phyloP scores from a whole-genome alignment of 2,797 vertebrate species.

The Naso thynnoides region DNA sequence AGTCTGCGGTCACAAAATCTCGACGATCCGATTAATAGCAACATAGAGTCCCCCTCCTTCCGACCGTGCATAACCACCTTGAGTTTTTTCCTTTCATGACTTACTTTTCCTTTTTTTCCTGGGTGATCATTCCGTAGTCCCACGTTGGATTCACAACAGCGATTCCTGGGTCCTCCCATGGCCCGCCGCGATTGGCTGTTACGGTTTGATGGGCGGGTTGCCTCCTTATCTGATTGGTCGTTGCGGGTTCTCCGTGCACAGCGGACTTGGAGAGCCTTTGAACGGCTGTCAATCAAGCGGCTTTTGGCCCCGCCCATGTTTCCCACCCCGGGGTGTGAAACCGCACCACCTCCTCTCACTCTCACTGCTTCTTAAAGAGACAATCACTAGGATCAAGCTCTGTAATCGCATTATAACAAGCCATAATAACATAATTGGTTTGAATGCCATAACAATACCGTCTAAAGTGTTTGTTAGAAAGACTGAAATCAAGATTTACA shows the following conservation, averaged over 20 bases:
- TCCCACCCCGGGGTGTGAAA: constrained; percentile 94
- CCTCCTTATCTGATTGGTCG: constrained; percentile 71
- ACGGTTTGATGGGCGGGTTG: constrained; percentile 37
- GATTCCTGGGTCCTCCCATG: constrained; percentile 53
- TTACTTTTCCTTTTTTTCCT: constrained; percentile 79
- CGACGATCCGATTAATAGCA: constrained; percentile 74
- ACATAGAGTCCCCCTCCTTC: constrained; percentile 66
- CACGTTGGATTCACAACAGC: constrained; percentile 89
- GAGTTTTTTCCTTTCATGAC: constrained; percentile 78
- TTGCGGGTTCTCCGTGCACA: constrained; percentile 26
- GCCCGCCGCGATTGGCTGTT: constrained; percentile 70
- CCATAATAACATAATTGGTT: constrained; percentile 75
- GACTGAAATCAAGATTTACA: constrained; percentile 34
- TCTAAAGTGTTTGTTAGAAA: constrained; percentile 37
- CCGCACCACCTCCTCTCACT: constrained; percentile 80
- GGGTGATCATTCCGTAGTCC: constrained; percentile 75
- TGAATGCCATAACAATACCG: constrained; percentile 49
- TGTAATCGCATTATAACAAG: constrained; percentile 81
- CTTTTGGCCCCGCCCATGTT: constrained; percentile 80
- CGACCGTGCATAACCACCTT: constrained; percentile 61
- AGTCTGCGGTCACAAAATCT: constrained; percentile 71
- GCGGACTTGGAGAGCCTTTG: constrained; percentile 43
- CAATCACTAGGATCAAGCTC: constrained; percentile 65
- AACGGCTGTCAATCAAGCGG: constrained; percentile 82
- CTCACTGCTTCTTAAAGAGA: constrained; percentile 83